Conservation (phyloP, 2,888 invertebrate genomes). For the Chydorus sphaericus region DNA sequence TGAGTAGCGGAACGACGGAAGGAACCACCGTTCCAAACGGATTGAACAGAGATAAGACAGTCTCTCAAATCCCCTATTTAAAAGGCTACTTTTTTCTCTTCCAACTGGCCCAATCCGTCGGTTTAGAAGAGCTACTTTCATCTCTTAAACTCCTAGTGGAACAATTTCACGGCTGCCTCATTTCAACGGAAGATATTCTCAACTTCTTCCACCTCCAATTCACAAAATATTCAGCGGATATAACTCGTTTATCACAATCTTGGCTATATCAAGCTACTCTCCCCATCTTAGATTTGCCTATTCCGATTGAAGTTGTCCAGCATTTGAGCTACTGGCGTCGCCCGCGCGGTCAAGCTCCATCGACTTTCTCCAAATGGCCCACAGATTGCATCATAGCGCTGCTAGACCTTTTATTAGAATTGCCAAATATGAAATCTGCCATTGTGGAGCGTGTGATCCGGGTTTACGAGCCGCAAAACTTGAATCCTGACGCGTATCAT, state of each 20-base stretch:
- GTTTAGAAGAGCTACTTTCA: not conserved
- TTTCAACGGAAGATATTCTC: slow-evolving; percentile 4
- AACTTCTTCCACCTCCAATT: not conserved
- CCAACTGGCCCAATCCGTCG: not conserved
- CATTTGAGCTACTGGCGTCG: not conserved
- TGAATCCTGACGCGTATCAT: slow-evolving; percentile 27
- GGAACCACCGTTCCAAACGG: not conserved
- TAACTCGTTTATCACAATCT: not conserved
- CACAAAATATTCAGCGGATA: not conserved
- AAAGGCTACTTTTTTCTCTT: slow-evolving; percentile 13
- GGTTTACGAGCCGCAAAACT: slow-evolving; percentile 3
- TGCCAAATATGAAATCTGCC: not conserved
- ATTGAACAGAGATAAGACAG: slow-evolving; percentile 3
- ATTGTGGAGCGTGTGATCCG: not conserved
- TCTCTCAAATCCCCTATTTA: slow-evolving; percentile 13
- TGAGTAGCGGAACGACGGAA: not conserved
- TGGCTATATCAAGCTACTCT: slow-evolving; percentile 5
- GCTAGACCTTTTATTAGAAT: not conserved
- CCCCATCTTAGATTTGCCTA: not conserved
- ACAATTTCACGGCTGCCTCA: slow-evolving; percentile 11
- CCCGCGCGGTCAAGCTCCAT: not conserved
- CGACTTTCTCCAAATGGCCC: not conserved
- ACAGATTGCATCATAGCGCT: not conserved
- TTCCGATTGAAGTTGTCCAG: not conserved
- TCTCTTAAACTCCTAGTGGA: slow-evolving; percentile 5